Evolutionary conservation across 1,140 invertebrate species (phyloP), one percentile per base, ranked within the genome.

Genomic region (Hesperophylax magnus): DNA sequence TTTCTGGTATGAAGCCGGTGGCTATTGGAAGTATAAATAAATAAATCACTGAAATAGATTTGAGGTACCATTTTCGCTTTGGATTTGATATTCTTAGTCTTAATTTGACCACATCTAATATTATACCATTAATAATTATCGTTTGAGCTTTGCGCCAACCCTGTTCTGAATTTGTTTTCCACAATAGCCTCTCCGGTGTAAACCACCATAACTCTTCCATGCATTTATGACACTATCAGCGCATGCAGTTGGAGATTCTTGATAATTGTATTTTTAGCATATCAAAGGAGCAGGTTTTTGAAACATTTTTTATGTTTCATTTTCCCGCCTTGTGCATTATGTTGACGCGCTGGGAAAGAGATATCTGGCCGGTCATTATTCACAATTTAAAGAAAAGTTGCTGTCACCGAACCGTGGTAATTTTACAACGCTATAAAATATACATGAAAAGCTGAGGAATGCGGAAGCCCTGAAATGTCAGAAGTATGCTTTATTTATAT

Each of bases 371-470:
- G 34, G 69, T 34, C 56, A 79, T 79, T 79, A 79, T 79, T 79
- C 78, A 79, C 78, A 74, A 79, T 74, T 79, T 79, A 79, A 60
- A 79, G 78, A 79, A 79, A 79, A 72, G 78, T 63, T 74, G 67
- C 63, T 74, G 78, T 79, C 78, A 79, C 78, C 77, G 65, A 39
- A 79, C 63, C 78, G 78, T 74, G 69, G 69, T 74, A 79, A 79
- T 79, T 79, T 79, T 79, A 79, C 39, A 79, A 74, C 69, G 67
- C 34, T 74, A 79, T 79, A 79, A 79, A 79, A 79, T 75, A 79
- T 74, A 79, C 78, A 79, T 54, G 78, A 79, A 79, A 61, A 79
- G 69, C 31, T 31, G 60, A 53, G 53, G 78, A 79, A 79, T 74
- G 78, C 78, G 78, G 78, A 79, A 79, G 78, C 53, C 53, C 18